A percentile compares a stretch with the other conserved stretches of the same genome.
Conservation (phyloP, 2,113 vertebrate species). For the Elephas maximus region DNA sequence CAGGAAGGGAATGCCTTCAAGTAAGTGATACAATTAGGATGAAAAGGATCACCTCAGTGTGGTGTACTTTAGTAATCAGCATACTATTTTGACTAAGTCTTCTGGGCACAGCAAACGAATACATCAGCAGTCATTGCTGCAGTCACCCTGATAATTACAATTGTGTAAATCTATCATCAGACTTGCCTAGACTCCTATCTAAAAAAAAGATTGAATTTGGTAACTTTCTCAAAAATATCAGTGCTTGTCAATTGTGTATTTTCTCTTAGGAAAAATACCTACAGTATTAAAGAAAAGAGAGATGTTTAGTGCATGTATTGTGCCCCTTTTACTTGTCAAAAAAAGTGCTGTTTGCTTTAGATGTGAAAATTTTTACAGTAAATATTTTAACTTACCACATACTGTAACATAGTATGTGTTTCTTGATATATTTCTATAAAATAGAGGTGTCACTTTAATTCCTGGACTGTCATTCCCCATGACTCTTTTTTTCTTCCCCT, state of each 20-base stretch:
- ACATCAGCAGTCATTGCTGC: background rate
- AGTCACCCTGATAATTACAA: background rate
- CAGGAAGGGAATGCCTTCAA: background rate
- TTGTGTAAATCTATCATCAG: background rate
- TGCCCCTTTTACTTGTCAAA: background rate
- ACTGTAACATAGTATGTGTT: background rate
- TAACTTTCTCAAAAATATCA: constrained; percentile 12
- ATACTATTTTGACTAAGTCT: constrained; percentile 1
- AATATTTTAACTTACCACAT: background rate
- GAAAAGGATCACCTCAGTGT: background rate
- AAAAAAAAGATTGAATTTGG: background rate
- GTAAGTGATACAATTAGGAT: background rate
- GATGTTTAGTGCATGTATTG: background rate
- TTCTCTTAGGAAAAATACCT: constrained; percentile 25
- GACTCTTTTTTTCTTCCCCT: constrained; percentile 58
- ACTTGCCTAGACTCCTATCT: background rate
- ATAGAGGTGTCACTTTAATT: constrained; percentile 52
- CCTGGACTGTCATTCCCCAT: constrained; percentile 71
- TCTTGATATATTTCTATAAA: constrained; percentile 54
- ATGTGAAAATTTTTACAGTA: constrained; percentile 31
- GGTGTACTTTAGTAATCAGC: background rate
- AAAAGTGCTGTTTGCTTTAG: constrained; percentile 1
- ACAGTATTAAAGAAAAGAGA: background rate
- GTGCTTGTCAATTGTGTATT: background rate
- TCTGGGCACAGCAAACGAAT: background rate